phyloP scores from a whole-genome alignment of 2,113 vertebrate genomes.

The Rattus norvegicus region GRCr8 NC_086021.1:121777501-121778000 shows the following conservation, averaged over 20 bases:
- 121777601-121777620: neutral
- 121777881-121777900: neutral
- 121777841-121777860: slow-evolving; percentile 31
- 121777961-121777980: slow-evolving; percentile 26
- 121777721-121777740: slow-evolving; percentile 36
- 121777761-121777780: neutral
- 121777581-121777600: slow-evolving; percentile 53
- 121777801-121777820: slow-evolving; percentile 45
- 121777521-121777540: slow-evolving; percentile 3
- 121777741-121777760: slow-evolving; percentile 50
- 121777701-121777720: slow-evolving; percentile 60
- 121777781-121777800: slow-evolving; percentile 20
- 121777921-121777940: neutral
- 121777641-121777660: neutral
- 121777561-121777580: slow-evolving; percentile 17
- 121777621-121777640: slow-evolving; percentile 13
- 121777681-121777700: slow-evolving; percentile 35
- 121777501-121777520: slow-evolving; percentile 39
- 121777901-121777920: neutral
- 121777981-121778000: neutral
- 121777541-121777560: slow-evolving; percentile 41
- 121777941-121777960: slow-evolving; percentile 39
- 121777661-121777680: slow-evolving; percentile 36
- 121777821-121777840: slow-evolving; percentile 56
- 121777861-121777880: slow-evolving; percentile 49